Conservation (phyloP, 2,113 vertebrate species). For the Cranoglanis bouderius region DNA sequence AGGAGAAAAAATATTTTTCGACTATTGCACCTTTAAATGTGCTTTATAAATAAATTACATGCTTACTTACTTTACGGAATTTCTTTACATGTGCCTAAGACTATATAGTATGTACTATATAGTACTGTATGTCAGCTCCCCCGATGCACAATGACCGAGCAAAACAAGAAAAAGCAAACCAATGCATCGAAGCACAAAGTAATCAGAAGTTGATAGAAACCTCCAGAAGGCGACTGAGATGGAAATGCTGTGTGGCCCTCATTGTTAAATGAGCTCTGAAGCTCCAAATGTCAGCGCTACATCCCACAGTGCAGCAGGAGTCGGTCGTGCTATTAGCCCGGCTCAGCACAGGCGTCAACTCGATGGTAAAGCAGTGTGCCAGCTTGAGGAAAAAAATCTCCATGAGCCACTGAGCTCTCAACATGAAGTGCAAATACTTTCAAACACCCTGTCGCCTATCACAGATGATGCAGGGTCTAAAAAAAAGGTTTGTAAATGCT, state of each 20-base stretch:
- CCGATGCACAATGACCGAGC: neutral
- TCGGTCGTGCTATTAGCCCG: constrained; percentile 4
- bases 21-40: neutral
- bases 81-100: neutral
- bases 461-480: neutral
- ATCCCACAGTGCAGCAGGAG: constrained; percentile 35
- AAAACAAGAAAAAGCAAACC: constrained; percentile 19
- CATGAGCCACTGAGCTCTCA: constrained; percentile 29
- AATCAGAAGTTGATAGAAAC: constrained; percentile 29
- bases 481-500: neutral
- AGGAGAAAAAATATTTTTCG: too few relatives aligned
- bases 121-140: neutral
- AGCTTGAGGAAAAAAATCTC: neutral
- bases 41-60: neutral
- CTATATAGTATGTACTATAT: too few relatives aligned
- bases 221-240: constrained; percentile 22
- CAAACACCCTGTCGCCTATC: neutral
- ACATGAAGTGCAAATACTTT: constrained; percentile 30
- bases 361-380: constrained; percentile 12
- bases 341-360: constrained; percentile 14
- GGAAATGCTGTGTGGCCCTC: constrained; percentile 36
- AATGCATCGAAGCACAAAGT: constrained; percentile 34
- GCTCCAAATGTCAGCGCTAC: constrained; percentile 41
- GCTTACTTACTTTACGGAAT: neutral
- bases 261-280: constrained; percentile 53